Evolutionary conservation across 2,888 invertebrate genomes (phyloP).

Genomic region (Carabus problematicus): DNA sequence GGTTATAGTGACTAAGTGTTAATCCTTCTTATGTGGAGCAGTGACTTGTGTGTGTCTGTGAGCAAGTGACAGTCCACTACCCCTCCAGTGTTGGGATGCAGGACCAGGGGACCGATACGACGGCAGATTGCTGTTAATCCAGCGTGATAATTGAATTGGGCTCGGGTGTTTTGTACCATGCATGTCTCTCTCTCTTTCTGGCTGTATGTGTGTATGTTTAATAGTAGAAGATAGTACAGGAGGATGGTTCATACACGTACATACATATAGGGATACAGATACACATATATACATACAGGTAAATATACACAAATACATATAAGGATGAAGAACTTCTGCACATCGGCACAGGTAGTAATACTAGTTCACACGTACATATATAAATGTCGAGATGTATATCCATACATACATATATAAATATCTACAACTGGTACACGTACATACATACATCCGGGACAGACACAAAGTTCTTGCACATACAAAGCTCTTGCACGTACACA

Average conservation of each 20-base stretch:
- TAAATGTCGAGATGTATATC: too few relatives aligned
- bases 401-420: neutral
- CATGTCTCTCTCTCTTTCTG: conserved; percentile 7
- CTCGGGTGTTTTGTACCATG: conserved; percentile 50
- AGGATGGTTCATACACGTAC: too few relatives aligned
- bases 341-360: too few relatives aligned
- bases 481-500: neutral
- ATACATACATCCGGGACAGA: neutral
- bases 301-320: conserved; percentile 15
- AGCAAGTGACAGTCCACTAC: neutral
- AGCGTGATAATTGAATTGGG: conserved; percentile 53
- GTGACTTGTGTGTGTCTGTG: conserved; percentile 2
- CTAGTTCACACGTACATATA: neutral
- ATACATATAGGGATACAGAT: too few relatives aligned
- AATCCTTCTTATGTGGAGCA: too few relatives aligned
- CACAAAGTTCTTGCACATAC: neutral
- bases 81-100: neutral
- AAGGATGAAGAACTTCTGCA: neutral
- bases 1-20: too few relatives aligned
- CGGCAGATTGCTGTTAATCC: conserved; percentile 49
- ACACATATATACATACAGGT: neutral
- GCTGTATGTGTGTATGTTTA: too few relatives aligned
- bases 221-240: too few relatives aligned
- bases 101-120: conserved; percentile 8
- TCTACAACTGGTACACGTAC: neutral